phyloP scores from a whole-genome alignment of 2,113 vertebrate species.

The Heteronetta atricapilla region DNA sequence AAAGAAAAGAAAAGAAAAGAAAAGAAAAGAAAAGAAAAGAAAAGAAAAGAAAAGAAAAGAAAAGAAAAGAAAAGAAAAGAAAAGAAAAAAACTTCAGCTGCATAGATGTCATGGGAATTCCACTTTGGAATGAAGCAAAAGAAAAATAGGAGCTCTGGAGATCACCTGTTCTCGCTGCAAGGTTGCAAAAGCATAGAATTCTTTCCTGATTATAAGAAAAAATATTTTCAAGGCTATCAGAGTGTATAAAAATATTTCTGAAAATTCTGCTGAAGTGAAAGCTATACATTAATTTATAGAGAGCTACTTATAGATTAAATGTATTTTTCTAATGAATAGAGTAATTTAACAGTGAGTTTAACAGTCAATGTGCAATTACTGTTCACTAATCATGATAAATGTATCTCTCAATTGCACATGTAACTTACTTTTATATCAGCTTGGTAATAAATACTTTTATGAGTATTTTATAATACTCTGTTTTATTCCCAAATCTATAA shows the following conservation, averaged over 20 bases:
- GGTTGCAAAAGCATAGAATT: background rate
- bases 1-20: too few relatives aligned
- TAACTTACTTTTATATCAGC: background rate
- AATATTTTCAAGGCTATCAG: background rate
- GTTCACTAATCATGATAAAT: background rate
- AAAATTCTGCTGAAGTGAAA: background rate
- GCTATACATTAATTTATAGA: background rate
- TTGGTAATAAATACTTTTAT: too few relatives aligned
- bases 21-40: too few relatives aligned
- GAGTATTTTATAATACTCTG: background rate
- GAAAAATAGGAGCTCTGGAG: background rate
- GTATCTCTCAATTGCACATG: background rate
- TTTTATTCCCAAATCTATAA: background rate
- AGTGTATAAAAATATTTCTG: background rate
- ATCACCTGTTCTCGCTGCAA: background rate
- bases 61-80: background rate
- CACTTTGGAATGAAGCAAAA: background rate
- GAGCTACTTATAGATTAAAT: background rate
- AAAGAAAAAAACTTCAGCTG: too few relatives aligned
- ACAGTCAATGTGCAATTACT: background rate
- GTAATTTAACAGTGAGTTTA: background rate
- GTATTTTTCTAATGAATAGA: background rate
- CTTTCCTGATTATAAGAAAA: background rate
- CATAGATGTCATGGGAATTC: background rate
- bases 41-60: too few relatives aligned